These are phyloP conservation scores for Athene cunicularia DNA, from an alignment of 2,113 vertebrate genomes.

Conservation along the genomic window DNA sequence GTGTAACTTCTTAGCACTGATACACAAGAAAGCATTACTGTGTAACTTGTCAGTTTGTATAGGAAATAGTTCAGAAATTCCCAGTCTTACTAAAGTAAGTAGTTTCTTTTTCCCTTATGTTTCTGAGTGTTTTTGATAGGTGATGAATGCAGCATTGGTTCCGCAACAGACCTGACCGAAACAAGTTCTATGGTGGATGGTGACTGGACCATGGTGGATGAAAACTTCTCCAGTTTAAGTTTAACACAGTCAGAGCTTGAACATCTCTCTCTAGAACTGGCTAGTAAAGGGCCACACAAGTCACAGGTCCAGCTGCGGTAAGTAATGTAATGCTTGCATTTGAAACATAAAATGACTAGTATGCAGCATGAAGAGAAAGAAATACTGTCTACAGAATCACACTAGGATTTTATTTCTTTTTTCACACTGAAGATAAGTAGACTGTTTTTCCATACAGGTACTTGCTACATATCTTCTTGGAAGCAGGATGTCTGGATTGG, in stretches of 20 bases:
- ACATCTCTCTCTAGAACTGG: constrained; percentile 95
- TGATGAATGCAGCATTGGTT: constrained; percentile 97
- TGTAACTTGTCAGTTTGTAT: not conserved
- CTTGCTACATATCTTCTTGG: constrained; percentile 95
- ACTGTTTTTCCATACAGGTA: constrained; percentile 77
- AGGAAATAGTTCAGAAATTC: not conserved
- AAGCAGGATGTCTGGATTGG: constrained; percentile 97
- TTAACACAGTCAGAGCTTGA: constrained; percentile 94
- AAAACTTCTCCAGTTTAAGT: constrained; percentile 90
- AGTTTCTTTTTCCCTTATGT: constrained; percentile 28
- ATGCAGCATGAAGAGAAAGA: not conserved
- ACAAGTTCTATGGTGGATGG: constrained; percentile 97
- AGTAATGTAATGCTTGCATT: constrained; percentile 6
- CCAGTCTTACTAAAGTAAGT: not conserved
- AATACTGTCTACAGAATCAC: not conserved
- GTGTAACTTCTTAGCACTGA: not conserved
- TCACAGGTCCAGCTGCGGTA: constrained; percentile 97
- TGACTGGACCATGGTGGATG: constrained; percentile 97
- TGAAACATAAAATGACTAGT: not conserved
- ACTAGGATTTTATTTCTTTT: not conserved
- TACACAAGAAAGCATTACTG: not conserved
- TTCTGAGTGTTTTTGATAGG: constrained; percentile 75
- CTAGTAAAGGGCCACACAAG: constrained; percentile 95
- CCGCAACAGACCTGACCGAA: constrained; percentile 96
- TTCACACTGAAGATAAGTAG: too few species aligned